Base-by-base conservation (phyloP, 2,888 invertebrate species). In the Horisme vitalbata region DNA sequence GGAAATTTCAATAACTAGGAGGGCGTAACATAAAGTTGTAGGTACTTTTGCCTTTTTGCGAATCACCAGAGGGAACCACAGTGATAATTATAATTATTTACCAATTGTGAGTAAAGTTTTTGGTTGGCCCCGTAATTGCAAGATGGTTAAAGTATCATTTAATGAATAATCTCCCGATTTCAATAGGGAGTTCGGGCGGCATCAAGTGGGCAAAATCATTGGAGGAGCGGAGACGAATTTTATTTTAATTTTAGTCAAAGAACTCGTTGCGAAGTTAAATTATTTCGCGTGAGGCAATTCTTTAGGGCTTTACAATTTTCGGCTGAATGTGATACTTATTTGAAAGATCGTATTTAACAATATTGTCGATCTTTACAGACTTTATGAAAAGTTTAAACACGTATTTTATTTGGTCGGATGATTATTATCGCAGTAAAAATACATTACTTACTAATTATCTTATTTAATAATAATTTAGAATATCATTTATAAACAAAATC, bases 1-100 rank as follows among this genome's bases (percentile, higher is more conserved):
- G 71, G 73, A 74, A 82, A 86, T 86, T 87, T 86, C 83, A 86
- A 89, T 85, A 86, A 81, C 75, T 71, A 67, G 67, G 65, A 77
- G 77, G 81, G 79, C 75, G 76, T 71, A 54, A 69, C 75, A 59
- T 67, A 78, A 86, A 88, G 85, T 88, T 86, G 15, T 72, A 63
- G n/a, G n/a, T 72, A 75, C 80, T 78, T 77, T 76, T 72, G 78
- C 80, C 87, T 83, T 89, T 89, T 88, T 87, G 87, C 74, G 68
- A 77, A 71, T 78, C 79, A 74, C 81, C 79, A 81, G 79, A 82
- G 79, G 81, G 79, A 78, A 63, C 70, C 73, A 68, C 74, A 63
- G 78, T 72, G 81, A 88, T 86, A 79, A 88, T 88, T 87, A 83
- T 87, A 88, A 88, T 88, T 87, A 88, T 88, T 88, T 87, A 82